Percentiles rank a stretch among this genome's conserved stretches.
phyloP scores from a whole-genome alignment of 2,113 vertebrate species.

The Oostethus manadensis region DNA sequence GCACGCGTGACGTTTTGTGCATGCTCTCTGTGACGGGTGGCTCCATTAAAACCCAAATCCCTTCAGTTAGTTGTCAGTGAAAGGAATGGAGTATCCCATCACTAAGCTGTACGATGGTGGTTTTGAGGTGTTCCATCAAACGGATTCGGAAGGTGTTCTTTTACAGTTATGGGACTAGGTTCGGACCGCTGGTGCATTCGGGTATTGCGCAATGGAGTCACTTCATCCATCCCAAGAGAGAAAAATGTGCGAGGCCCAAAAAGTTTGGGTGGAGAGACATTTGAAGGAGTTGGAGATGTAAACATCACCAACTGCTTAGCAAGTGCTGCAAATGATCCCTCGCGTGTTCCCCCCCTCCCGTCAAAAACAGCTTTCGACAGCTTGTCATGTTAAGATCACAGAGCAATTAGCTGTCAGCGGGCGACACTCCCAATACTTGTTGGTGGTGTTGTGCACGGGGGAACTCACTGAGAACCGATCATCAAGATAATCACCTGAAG shows the following conservation, averaged over 20 bases:
- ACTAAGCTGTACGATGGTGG: no score
- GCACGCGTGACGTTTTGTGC: no score
- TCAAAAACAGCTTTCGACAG: slow-evolving; percentile 25
- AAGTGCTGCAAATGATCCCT: slow-evolving; percentile 11
- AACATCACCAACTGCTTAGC: background rate
- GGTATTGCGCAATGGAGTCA: no score
- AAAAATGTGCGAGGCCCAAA: background rate
- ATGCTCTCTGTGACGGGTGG: no score
- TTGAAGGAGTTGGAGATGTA: background rate
- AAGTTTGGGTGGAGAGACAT: background rate
- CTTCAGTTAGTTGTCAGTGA: no score
- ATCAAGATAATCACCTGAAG: slow-evolving; percentile 1
- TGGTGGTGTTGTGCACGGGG: slow-evolving; percentile 1
- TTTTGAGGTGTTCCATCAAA: no score
- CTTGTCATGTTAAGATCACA: slow-evolving; percentile 39
- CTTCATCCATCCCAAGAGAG: no score
- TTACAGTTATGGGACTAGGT: no score
- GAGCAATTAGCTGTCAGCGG: slow-evolving; percentile 33
- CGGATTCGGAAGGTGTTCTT: no score
- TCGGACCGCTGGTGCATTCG: no score
- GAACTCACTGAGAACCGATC: slow-evolving; percentile 7
- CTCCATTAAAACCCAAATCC: no score
- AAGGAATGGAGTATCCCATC: no score
- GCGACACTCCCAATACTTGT: slow-evolving; percentile 9
- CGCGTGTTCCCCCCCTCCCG: background rate